phyloP scores from a whole-genome alignment of 2,113 vertebrate genomes.

The Xenopus tropicalis region DNA sequence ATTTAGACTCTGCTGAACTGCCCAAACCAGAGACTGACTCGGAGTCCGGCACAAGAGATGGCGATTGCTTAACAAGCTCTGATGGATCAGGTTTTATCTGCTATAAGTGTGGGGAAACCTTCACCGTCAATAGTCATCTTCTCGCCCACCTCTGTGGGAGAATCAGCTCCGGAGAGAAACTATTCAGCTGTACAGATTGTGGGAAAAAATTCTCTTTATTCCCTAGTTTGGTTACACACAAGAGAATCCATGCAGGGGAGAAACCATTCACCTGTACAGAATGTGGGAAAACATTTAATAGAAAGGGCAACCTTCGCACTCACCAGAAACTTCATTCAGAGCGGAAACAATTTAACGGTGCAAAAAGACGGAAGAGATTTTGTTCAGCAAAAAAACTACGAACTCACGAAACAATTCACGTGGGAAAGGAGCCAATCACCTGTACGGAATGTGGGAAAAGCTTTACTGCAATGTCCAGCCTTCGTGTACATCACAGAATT shows the following conservation, averaged over 20 bases:
- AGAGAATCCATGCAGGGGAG: constrained; percentile 56
- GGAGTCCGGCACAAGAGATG: too few relatives aligned
- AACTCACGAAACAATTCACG: too few relatives aligned
- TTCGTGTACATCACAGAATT: too few relatives aligned
- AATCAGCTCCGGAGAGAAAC: too few relatives aligned
- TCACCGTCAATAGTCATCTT: background rate
- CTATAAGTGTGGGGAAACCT: background rate
- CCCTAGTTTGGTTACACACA: constrained; percentile 21
- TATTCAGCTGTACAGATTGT: too few relatives aligned
- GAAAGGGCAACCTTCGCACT: constrained; percentile 44
- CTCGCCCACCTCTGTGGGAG: background rate
- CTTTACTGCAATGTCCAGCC: too few relatives aligned
- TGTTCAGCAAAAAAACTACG: too few relatives aligned
- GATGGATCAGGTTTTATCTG: background rate
- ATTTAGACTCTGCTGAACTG: too few relatives aligned
- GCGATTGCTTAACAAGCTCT: background rate
- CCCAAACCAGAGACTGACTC: too few relatives aligned
- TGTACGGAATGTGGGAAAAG: too few relatives aligned
- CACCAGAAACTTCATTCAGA: constrained; percentile 54
- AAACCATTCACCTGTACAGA: constrained; percentile 57
- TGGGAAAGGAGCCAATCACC: too few relatives aligned
- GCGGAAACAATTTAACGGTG: constrained; percentile 51
- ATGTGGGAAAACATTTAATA: constrained; percentile 50
- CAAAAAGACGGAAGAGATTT: background rate
- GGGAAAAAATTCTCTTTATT: too few relatives aligned